Percentiles rank a stretch among this genome's conserved stretches.
Evolutionary conservation across 2,888 invertebrate genomes (phyloP).

Genomic region (Thymelicus acteon): DNA sequence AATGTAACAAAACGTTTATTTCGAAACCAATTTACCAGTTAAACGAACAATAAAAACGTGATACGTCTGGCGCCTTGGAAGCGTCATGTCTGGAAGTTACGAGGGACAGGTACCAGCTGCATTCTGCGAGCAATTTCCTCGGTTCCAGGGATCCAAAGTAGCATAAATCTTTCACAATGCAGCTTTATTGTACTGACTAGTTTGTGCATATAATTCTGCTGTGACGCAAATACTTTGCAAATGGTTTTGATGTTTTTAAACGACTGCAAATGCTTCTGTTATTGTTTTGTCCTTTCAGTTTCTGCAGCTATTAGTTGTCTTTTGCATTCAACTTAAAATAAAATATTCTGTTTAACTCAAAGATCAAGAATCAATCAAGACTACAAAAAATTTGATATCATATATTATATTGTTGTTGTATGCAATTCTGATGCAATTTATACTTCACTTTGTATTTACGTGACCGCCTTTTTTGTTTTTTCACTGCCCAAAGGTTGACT

Average conservation of each 20-base stretch:
- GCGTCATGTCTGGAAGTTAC: conserved; percentile 19
- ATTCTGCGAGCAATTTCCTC: conserved; percentile 55
- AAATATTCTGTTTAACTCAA: too few species aligned
- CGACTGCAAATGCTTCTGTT: not conserved
- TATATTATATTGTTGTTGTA: too few species aligned
- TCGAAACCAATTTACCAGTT: conserved; percentile 4
- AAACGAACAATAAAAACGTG: not conserved
- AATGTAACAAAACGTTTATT: not conserved
- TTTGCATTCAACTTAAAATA: too few species aligned
- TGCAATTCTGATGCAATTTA: too few species aligned
- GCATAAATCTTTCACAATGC: conserved; percentile 29
- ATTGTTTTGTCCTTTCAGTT: too few species aligned
- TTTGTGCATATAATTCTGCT: conserved; percentile 7
- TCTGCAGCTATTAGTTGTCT: too few species aligned
- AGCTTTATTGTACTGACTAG: conserved; percentile 23
- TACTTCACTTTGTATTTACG: too few species aligned
- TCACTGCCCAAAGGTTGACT: too few species aligned
- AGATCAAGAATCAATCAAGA: too few species aligned
- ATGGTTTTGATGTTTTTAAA: not conserved
- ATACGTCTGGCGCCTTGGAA: not conserved
- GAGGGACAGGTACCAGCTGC: conserved; percentile 56
- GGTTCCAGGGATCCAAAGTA: conserved; percentile 22
- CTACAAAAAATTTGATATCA: too few species aligned
- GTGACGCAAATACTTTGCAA: not conserved
- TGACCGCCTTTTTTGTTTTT: too few species aligned